These are phyloP conservation scores for Paraescarpia echinospica DNA, from an alignment of 1,140 invertebrate genomes.

Conservation along the genomic window DNA sequence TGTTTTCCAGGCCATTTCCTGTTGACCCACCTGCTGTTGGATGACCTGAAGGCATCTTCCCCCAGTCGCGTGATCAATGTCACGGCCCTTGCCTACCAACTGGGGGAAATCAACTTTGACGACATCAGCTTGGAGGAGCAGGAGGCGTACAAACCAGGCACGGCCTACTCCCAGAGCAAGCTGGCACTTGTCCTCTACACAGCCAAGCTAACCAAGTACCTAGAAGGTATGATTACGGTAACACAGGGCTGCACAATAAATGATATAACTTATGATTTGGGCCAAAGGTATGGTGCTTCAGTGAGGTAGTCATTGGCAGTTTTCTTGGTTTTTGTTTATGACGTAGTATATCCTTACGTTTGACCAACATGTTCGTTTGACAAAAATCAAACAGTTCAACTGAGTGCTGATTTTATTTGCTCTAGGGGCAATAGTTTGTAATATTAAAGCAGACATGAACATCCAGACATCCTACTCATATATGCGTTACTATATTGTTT, in stretches of 20 bases:
- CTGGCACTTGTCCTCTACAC: conserved; percentile 73
- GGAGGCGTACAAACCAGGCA: conserved; percentile 38
- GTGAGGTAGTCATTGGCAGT: too few species aligned
- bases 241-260: background rate
- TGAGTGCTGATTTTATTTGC: too few species aligned
- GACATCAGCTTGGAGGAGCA: conserved; percentile 56
- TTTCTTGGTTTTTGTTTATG: too few species aligned
- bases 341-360: too few species aligned
- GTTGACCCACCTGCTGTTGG: conserved; percentile 81
- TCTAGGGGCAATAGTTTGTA: too few species aligned
- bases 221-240: background rate
- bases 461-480: too few species aligned
- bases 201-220: conserved; percentile 61
- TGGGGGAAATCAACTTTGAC: conserved; percentile 54
- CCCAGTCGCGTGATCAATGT: conserved; percentile 83
- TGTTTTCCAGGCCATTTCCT: conserved; percentile 49
- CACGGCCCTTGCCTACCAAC: conserved; percentile 73
- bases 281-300: too few species aligned
- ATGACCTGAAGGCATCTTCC: conserved; percentile 63
- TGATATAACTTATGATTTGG: too few species aligned
- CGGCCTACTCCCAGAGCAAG: conserved; percentile 70
- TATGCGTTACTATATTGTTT: too few species aligned
- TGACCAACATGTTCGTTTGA: too few species aligned
- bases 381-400: too few species aligned
- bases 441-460: too few species aligned